Conservation (phyloP, 2,888 invertebrate species). For the Tenthredo scrophulariae region DNA sequence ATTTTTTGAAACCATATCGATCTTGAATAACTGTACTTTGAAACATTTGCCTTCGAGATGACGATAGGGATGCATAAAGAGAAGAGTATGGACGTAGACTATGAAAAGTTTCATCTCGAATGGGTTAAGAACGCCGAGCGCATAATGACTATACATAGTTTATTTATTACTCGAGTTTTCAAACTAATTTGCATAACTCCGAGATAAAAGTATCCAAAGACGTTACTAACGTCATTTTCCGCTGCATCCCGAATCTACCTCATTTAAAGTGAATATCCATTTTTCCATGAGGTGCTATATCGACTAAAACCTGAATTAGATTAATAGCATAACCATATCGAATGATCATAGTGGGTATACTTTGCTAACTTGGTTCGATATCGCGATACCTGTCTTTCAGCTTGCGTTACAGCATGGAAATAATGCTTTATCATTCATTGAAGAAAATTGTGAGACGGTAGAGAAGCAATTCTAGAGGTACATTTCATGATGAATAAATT, state of each 20-base stretch:
- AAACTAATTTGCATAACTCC: constrained; percentile 52
- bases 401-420: not conserved
- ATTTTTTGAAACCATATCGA: not conserved
- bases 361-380: constrained; percentile 38
- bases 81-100: constrained; percentile 2
- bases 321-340: constrained; percentile 9
- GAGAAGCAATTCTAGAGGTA: not conserved
- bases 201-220: constrained; percentile 51
- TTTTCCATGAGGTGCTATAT: constrained; percentile 36
- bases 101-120: constrained; percentile 39
- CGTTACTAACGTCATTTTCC: constrained; percentile 46
- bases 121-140: constrained; percentile 40
- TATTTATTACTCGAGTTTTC: constrained; percentile 49
- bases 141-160: constrained; percentile 44
- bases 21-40: not conserved
- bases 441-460: not conserved
- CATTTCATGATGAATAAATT: not conserved
- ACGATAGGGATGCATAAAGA: not conserved
- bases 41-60: not conserved
- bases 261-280: constrained; percentile 45
- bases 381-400: constrained; percentile 25
- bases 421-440: not conserved
- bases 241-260: constrained; percentile 41
- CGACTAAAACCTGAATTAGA: not conserved
- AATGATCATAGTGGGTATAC: constrained; percentile 11